A percentile compares a stretch with the other conserved stretches of the same genome.
phyloP scores from a whole-genome alignment of 37 sponge, comb jelly and placozoan genomes.

The Amphimedon queenslandica region DNA sequence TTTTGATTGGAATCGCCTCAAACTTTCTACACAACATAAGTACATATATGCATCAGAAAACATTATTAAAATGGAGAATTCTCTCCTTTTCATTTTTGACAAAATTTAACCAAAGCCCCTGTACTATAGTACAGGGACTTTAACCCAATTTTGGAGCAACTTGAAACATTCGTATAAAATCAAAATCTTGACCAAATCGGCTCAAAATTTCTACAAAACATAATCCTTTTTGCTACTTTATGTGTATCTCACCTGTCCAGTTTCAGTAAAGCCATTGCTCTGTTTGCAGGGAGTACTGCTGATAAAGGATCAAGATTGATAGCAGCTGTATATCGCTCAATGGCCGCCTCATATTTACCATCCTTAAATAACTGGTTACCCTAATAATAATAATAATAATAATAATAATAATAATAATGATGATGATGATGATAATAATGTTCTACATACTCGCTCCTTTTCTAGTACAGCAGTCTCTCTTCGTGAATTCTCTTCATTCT shows the following conservation, averaged over 20 bases:
- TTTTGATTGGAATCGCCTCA: too few species aligned
- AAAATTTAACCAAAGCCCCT: too few species aligned
- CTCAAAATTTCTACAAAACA: too few species aligned
- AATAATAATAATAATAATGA: slow-evolving; percentile 4
- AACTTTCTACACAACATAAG: too few species aligned
- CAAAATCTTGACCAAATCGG: background rate
- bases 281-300: slow-evolving; percentile 82
- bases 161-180: too few species aligned
- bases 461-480: background rate
- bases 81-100: too few species aligned
- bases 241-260: slow-evolving; percentile 73
- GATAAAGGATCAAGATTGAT: slow-evolving; percentile 72
- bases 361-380: slow-evolving; percentile 87
- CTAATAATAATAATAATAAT: slow-evolving; percentile 13
- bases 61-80: too few species aligned
- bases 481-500: slow-evolving; percentile 9
- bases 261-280: slow-evolving; percentile 95
- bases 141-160: too few species aligned
- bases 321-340: slow-evolving; percentile 81
- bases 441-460: background rate
- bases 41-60: too few species aligned
- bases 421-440: background rate
- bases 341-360: slow-evolving; percentile 77
- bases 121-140: too few species aligned
- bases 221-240: background rate